Base-by-base conservation (phyloP, 2,797 vertebrate genomes). In the Sebastolobus altivelis region DNA sequence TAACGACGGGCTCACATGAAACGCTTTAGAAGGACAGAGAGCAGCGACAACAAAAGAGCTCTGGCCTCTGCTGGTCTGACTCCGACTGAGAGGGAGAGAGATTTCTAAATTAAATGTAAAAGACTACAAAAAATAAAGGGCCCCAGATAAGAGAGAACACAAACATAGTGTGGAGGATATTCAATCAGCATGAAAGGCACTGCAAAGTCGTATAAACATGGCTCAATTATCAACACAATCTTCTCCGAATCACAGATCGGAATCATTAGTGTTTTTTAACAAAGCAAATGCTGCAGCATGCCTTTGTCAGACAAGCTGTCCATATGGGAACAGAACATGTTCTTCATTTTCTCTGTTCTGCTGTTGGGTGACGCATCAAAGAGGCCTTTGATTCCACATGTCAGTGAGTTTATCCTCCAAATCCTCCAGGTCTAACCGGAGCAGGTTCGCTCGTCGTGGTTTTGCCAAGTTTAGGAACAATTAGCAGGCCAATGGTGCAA, bases 351-450 rank as follows among this genome's bases (percentile, higher is more conserved):
- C 77, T 87, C 81, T 84, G 80, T 77, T 90, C 82, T 82, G 1
- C 66, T 25, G 18, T 38, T 76, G 84, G 81, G 82, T 81, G 82
- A 71, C 80, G 85, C 82, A 83, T 89, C 80, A 91, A 89, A 92
- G 83, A 76, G 8, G 46, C 59, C 69, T 90, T 84, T 92, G 88
- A 89, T 88, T 81, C 33, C 65, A 82, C 66, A 63, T 79, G 88
- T 88, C 81, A 49, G 35, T 20, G 72, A 75, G 55, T 79, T 86
- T 70, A 77, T 87, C 70, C 68, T 85, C 70, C 59, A 74, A 77
- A 83, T 86, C 40, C 65, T 37, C 54, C 25, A 25, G 22, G 74
- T 83, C 66, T 75, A 82, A 55, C 8, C 4, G 31, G 65, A 76
- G 63, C 66, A 43, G 14, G 46, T 63, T 61, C 2, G 8, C 71